Conservation (phyloP, 37 sponge, comb jelly and placozoan genomes). For the Spongilla lacustris region DNA sequence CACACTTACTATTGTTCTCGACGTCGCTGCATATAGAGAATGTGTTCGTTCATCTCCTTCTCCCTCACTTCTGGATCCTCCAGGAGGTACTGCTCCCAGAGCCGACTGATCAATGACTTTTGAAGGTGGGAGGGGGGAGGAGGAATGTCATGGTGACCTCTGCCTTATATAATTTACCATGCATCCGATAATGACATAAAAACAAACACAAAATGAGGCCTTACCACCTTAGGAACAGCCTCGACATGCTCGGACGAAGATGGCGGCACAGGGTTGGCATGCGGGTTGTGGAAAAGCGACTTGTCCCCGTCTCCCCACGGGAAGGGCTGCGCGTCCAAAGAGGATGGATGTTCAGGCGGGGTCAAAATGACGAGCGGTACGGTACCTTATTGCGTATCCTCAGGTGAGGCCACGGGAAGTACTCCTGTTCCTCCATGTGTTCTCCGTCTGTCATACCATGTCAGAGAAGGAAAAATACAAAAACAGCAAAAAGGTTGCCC, state of each 20-base stretch:
- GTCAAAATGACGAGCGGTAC: neutral
- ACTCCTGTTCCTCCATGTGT: conserved; percentile 10
- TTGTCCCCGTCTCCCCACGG: conserved; percentile 76
- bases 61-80: conserved; percentile 59
- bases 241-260: too few species aligned
- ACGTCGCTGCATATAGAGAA: conserved; percentile 37
- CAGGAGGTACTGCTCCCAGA: conserved; percentile 19
- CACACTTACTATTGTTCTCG: conserved; percentile 14
- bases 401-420: conserved; percentile 48
- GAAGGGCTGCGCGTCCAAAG: conserved; percentile 51
- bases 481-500: conserved; percentile 6
- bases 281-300: conserved; percentile 63
- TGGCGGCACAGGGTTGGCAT: conserved; percentile 46
- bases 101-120: neutral
- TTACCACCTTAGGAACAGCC: too few species aligned
- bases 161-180: too few species aligned
- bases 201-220: too few species aligned
- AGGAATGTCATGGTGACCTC: too few species aligned
- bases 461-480: conserved; percentile 2
- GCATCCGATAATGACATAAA: neutral
- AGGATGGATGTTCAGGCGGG: neutral
- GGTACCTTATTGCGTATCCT: conserved; percentile 61
- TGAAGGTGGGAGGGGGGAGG: too few species aligned
- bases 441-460: neutral
- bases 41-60: conserved; percentile 33